These are phyloP conservation scores for Harpagoxenus sublaevis DNA, from an alignment of 2,888 invertebrate genomes.

Conservation along the genomic window DNA sequence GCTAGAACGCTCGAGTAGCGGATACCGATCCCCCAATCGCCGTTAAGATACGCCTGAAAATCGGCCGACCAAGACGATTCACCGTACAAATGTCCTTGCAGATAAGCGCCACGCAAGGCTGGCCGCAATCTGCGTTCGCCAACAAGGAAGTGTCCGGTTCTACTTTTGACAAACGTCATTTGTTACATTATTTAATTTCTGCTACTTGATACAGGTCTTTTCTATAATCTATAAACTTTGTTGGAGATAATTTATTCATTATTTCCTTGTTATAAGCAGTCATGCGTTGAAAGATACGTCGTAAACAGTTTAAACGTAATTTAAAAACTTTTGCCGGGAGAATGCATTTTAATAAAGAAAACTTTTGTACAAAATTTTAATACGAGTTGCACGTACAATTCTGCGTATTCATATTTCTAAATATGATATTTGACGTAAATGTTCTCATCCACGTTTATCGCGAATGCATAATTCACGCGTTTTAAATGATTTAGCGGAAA, in stretches of 20 bases:
- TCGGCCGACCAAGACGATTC: slow-evolving; percentile 28
- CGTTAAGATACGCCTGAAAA: slow-evolving; percentile 64
- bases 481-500: background rate
- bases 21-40: slow-evolving; percentile 50
- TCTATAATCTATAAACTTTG: background rate
- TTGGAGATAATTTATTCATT: background rate
- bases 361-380: background rate
- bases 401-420: background rate
- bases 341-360: background rate
- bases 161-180: slow-evolving; percentile 7
- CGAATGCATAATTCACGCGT: no score
- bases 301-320: background rate
- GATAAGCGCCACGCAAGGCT: slow-evolving; percentile 52
- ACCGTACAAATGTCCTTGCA: slow-evolving; percentile 56
- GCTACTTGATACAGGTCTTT: background rate
- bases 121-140: slow-evolving; percentile 36
- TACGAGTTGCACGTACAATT: background rate
- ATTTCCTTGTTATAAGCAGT: background rate
- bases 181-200: slow-evolving; percentile 16
- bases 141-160: slow-evolving; percentile 34
- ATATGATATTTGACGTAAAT: no score
- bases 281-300: background rate
- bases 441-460: no score
- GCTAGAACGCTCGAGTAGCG: slow-evolving; percentile 51
- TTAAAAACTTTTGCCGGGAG: background rate